These are phyloP conservation scores for Hystrix cristata DNA, from an alignment of 2,113 vertebrate species.

Conservation along the genomic window DNA sequence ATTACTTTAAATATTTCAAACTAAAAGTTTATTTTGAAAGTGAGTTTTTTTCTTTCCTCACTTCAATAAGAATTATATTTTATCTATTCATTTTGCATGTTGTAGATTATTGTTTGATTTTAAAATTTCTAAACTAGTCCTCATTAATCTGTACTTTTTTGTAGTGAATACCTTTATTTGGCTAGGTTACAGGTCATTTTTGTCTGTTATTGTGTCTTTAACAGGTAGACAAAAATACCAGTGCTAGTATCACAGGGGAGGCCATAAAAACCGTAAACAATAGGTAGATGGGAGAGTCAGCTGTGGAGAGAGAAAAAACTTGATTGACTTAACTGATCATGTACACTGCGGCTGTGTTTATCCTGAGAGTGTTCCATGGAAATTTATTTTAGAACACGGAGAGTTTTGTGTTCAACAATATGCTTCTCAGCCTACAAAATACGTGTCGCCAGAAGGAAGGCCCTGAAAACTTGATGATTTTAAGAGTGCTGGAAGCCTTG, in stretches of 20 bases:
- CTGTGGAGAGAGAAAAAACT: slow-evolving; percentile 88
- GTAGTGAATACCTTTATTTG: slow-evolving; percentile 20
- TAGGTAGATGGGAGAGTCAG: slow-evolving; percentile 90
- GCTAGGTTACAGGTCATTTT: background rate
- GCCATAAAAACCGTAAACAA: slow-evolving; percentile 32
- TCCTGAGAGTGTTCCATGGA: slow-evolving; percentile 91
- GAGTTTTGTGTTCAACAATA: slow-evolving; percentile 88
- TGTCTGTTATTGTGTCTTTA: slow-evolving; percentile 72
- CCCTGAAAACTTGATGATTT: slow-evolving; percentile 69
- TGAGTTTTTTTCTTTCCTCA: slow-evolving; percentile 55
- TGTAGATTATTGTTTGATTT: slow-evolving; percentile 13
- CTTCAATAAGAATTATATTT: slow-evolving; percentile 56
- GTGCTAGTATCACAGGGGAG: slow-evolving; percentile 28
- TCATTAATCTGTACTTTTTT: slow-evolving; percentile 45
- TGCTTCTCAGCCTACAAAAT: slow-evolving; percentile 91
- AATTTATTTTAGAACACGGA: slow-evolving; percentile 89
- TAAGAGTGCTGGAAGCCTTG: slow-evolving; percentile 83
- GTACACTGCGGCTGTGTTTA: slow-evolving; percentile 87
- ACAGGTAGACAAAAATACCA: slow-evolving; percentile 61
- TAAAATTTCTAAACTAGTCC: slow-evolving; percentile 33
- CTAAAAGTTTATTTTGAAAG: slow-evolving; percentile 52
- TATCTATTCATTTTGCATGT: slow-evolving; percentile 23
- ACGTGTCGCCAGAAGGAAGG: slow-evolving; percentile 76
- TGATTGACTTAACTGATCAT: slow-evolving; percentile 86
- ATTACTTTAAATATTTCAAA: background rate